Evolutionary conservation across 1,140 invertebrate genomes (phyloP).

Genomic region (Atta cephalotes): DNA sequence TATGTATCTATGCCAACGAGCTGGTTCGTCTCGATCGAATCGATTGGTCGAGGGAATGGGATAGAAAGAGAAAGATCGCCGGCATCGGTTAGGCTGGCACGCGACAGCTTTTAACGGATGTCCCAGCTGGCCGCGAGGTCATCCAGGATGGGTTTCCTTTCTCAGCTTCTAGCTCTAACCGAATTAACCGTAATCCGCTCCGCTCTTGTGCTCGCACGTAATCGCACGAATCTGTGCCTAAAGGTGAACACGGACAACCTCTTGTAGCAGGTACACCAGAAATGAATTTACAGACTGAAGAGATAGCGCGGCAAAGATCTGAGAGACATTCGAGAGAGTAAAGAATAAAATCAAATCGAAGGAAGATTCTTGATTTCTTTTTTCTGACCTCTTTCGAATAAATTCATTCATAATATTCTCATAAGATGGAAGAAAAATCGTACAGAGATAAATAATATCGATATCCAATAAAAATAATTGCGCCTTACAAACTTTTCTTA

Average conservation of each 20-base stretch:
- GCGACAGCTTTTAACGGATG: constrained; percentile 55
- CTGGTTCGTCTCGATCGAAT: background rate
- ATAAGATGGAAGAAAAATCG: background rate
- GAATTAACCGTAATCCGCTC: constrained; percentile 74
- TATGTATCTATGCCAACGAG: background rate
- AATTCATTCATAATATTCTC: background rate
- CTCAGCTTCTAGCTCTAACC: constrained; percentile 72
- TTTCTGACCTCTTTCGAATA: background rate
- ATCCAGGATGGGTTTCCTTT: constrained; percentile 73
- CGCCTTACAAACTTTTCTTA: background rate
- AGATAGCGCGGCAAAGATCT: background rate
- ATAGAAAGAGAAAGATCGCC: constrained; percentile 33
- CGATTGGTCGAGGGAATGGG: constrained; percentile 18
- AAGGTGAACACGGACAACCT: constrained; percentile 42
- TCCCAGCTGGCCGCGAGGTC: constrained; percentile 64
- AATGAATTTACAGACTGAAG: constrained; percentile 56
- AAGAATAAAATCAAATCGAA: background rate
- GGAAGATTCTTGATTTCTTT: background rate
- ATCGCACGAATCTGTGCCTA: constrained; percentile 61
- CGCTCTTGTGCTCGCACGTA: constrained; percentile 68
- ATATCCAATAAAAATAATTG: background rate
- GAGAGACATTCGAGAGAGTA: background rate
- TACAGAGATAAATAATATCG: background rate
- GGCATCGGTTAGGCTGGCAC: constrained; percentile 28
- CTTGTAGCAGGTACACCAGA: background rate